phyloP scores from a whole-genome alignment of 2,888 invertebrate species.

The Orthosia gothica region DNA sequence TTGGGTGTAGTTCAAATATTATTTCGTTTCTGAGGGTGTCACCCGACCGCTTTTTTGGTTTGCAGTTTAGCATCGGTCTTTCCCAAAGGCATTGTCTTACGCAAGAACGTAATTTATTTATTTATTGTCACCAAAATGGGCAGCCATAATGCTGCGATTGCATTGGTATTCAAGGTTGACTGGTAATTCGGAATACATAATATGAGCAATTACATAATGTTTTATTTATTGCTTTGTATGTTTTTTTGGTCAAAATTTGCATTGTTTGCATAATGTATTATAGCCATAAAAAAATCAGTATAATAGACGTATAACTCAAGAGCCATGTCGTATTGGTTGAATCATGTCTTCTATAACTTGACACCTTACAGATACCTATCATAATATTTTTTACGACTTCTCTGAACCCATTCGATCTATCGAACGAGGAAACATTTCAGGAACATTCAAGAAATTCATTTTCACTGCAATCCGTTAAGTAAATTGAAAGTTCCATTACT shows the following conservation, averaged over 20 bases:
- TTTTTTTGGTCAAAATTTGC: not conserved
- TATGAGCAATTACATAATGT: constrained; percentile 20
- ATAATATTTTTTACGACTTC: constrained; percentile 16
- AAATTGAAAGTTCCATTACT: constrained; percentile 46
- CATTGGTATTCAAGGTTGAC: constrained; percentile 53
- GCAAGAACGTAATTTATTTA: constrained; percentile 45
- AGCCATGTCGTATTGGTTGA: not conserved
- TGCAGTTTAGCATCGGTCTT: constrained; percentile 1
- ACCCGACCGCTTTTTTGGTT: constrained; percentile 10
- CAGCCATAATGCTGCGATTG: constrained; percentile 23
- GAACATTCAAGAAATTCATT: constrained; percentile 16
- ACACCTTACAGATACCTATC: not conserved
- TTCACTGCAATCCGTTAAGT: constrained; percentile 29
- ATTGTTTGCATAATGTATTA: constrained; percentile 10
- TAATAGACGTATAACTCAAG: not conserved
- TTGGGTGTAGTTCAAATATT: no score
- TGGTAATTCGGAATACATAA: constrained; percentile 27
- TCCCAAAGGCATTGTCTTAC: constrained; percentile 9
- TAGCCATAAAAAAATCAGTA: not conserved
- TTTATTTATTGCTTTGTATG: constrained; percentile 5
- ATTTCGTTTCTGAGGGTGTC: no score
- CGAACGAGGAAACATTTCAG: constrained; percentile 7
- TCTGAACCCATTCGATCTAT: constrained; percentile 1
- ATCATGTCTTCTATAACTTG: not conserved
- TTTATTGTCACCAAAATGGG: constrained; percentile 29